Evolutionary conservation across 2,113 vertebrate species (phyloP).

Genomic region (Plecotus auritus): DNA sequence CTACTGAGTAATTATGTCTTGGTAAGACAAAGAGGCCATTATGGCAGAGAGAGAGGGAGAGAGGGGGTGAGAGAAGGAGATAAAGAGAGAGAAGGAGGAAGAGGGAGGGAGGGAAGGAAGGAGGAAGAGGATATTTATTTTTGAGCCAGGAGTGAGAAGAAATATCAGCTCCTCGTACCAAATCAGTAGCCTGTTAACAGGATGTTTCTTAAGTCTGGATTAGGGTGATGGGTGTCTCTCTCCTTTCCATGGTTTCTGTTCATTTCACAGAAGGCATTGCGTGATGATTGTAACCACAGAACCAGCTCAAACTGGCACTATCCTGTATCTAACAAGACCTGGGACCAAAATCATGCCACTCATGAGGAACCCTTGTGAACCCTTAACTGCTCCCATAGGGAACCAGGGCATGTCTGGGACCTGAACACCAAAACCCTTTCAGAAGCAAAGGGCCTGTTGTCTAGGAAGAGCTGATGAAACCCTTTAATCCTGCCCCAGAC

Average conservation of each 20-base stretch:
- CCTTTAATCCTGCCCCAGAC: neutral
- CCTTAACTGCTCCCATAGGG: neutral
- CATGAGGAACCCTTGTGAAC: neutral
- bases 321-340: neutral
- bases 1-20: neutral
- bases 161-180: neutral
- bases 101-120: neutral
- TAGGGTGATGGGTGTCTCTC: neutral
- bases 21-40: neutral
- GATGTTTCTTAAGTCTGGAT: neutral
- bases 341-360: neutral
- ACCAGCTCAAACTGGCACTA: neutral
- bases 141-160: neutral
- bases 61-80: neutral
- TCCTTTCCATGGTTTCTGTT: neutral
- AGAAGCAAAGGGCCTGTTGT: neutral
- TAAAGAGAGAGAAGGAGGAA: neutral
- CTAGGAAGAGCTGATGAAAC: neutral
- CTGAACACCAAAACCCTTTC: neutral
- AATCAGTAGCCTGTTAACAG: neutral
- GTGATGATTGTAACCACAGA: neutral
- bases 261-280: neutral
- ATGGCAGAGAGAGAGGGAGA: no score
- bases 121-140: neutral
- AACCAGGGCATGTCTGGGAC: neutral